Evolutionary conservation across 1,140 invertebrate species (phyloP), one percentile per base, ranked within the genome.

Genomic region (Phenacoccus solenopsis): DNA sequence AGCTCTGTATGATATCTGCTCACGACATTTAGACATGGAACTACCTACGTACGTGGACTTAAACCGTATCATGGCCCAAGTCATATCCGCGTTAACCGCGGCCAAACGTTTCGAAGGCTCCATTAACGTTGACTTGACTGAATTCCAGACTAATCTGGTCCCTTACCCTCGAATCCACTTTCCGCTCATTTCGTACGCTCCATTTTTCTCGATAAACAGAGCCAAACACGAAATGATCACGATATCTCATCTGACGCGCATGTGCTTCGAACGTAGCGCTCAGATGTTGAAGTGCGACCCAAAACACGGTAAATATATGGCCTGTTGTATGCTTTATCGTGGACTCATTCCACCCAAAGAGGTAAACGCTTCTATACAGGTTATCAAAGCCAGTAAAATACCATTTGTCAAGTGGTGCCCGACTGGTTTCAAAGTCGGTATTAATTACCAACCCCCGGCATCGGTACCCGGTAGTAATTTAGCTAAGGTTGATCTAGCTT

Each of bases 141-240:
- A 88, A 74, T 88, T 88, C 78, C 87, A 85, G 70, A 86, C 84
- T 0, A 88, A 88, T 76, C 79, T 88, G 75, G 86, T 86, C 13
- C 84, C 84, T 12, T 85, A 83, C 74, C 83, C 84, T 2, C 72
- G 84, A 10, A 83, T 85, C 67, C 84, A 85, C 72, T 85, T 77
- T 82, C 84, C 88, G 7, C 80, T 93, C 76, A 88, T 71, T 1
- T 90, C 90, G 25, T 93, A 91, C 78, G 87, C 90, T 12, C 91
- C 90, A 10, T 86, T 93, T 74, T 87, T 91, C 76, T 89, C 88
- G 0, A 84, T 87, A 67, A 88, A 90, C 77, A 90, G 90, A 79
- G 88, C 90, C 13, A 88, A 89, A 81, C 89, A 90, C 78, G 89
- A 91, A 77, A 84, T 86, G 74, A 78, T 89, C 49, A 86, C 85